A percentile compares a stretch with the other conserved stretches of the same genome.
Evolutionary conservation across 35 echinoderm and acorn worm genomes (phyloP).

Genomic region (Stichopus chloronotus): DNA sequence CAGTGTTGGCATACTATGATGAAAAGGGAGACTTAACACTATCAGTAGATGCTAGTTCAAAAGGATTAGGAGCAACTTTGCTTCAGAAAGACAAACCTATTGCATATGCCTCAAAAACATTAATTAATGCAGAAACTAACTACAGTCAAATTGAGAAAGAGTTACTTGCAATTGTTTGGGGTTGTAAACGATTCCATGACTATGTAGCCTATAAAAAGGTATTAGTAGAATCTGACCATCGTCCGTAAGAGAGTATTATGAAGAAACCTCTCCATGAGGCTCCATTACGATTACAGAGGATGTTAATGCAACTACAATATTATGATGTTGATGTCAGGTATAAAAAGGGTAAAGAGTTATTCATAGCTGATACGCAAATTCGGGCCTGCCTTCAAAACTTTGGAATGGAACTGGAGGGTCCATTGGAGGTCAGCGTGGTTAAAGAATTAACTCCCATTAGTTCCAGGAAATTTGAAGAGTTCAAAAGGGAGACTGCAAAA

Average conservation of each 20-base stretch:
- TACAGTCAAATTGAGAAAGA: conserved; percentile 11
- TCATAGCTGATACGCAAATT: conserved; percentile 57
- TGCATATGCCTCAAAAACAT: conserved; percentile 43
- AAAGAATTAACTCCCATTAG: conserved; percentile 28
- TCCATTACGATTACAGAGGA: conserved; percentile 52
- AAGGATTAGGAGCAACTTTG: conserved; percentile 35
- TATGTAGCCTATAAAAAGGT: conserved; percentile 34
- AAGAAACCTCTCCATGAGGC: conserved; percentile 56
- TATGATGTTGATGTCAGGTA: too few species aligned
- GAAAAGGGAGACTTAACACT: too few species aligned
- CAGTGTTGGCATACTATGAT: too few species aligned
- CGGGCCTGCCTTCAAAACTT: conserved; percentile 9
- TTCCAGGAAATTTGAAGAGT: conserved; percentile 34
- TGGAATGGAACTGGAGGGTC: conserved; percentile 1
- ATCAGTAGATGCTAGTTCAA: conserved; percentile 21
- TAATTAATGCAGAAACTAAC: not conserved
- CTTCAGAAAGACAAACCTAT: conserved; percentile 27
- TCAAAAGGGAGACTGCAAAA: conserved; percentile 61
- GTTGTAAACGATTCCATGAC: conserved; percentile 15
- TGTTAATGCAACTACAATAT: conserved; percentile 58
- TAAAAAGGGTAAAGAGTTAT: conserved; percentile 59
- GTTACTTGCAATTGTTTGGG: not conserved
- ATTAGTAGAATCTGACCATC: conserved; percentile 51
- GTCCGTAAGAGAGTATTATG: conserved; percentile 48
- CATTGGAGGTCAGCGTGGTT: not conserved